Conservation (phyloP, 2,797 vertebrate species). For the Myripristis murdjan region DNA sequence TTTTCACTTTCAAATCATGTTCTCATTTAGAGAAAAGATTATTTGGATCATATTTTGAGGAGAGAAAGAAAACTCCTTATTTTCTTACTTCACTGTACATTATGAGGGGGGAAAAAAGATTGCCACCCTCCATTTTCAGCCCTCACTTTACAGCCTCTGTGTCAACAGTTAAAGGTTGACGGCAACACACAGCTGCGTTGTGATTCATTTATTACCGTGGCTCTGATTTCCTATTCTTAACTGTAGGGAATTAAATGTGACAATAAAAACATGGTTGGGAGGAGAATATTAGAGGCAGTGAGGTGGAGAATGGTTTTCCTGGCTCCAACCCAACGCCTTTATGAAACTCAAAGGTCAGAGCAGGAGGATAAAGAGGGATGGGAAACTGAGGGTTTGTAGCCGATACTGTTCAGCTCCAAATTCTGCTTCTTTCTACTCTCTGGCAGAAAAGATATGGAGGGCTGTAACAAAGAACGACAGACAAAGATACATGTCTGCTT, state of each 20-base stretch:
- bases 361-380: slow-evolving; percentile 53
- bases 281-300: slow-evolving; percentile 53
- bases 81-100: slow-evolving; percentile 33
- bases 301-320: slow-evolving; percentile 40
- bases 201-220: slow-evolving; percentile 21
- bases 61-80: slow-evolving; percentile 46
- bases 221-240: slow-evolving; percentile 42
- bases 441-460: slow-evolving; percentile 45
- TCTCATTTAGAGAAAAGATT: slow-evolving; percentile 71
- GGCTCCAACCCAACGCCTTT: slow-evolving; percentile 55
- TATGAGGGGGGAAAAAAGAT: slow-evolving; percentile 57
- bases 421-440: slow-evolving; percentile 46
- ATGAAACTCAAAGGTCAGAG: slow-evolving; percentile 71
- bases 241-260: slow-evolving; percentile 39
- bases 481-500: slow-evolving; percentile 65
- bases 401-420: slow-evolving; percentile 62
- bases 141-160: slow-evolving; percentile 30
- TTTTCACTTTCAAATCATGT: slow-evolving; percentile 71
- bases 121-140: slow-evolving; percentile 37
- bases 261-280: slow-evolving; percentile 52
- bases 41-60: slow-evolving; percentile 64
- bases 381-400: slow-evolving; percentile 57
- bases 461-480: slow-evolving; percentile 45
- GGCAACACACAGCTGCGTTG: slow-evolving; percentile 31
- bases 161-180: slow-evolving; percentile 46